Percentiles rank a stretch among this genome's conserved stretches.
phyloP scores from a whole-genome alignment of 2,888 invertebrate genomes.

The Ichneumoninae sp. region DNA sequence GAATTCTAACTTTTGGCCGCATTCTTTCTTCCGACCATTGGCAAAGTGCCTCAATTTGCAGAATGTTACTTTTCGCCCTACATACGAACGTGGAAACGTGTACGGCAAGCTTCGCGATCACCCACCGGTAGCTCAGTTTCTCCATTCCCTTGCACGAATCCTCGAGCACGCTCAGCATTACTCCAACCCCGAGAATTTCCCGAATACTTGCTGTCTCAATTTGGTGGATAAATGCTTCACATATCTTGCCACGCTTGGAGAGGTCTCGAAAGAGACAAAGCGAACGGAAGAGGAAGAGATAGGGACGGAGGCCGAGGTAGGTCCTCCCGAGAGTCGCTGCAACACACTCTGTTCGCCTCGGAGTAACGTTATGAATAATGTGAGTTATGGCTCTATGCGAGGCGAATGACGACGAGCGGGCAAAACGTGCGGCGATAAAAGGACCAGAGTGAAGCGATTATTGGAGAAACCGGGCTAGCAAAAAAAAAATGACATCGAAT shows the following conservation, averaged over 20 bases:
- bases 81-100: conserved; percentile 1
- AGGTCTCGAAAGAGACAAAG: conserved; percentile 44
- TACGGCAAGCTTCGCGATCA: background rate
- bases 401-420: conserved; percentile 18
- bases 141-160: conserved; percentile 14
- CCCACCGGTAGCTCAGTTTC: conserved; percentile 7
- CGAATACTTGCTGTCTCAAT: conserved; percentile 67
- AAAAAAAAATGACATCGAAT: background rate
- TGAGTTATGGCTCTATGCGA: conserved; percentile 37
- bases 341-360: conserved; percentile 10
- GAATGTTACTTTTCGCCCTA: conserved; percentile 11
- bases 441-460: conserved; percentile 3
- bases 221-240: conserved; percentile 67
- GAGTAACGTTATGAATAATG: conserved; percentile 56
- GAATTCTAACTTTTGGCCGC: background rate
- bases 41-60: background rate
- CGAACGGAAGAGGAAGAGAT: conserved; percentile 15
- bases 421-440: conserved; percentile 12
- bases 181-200: conserved; percentile 59
- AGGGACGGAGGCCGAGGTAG: conserved; percentile 23
- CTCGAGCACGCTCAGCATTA: conserved; percentile 57
- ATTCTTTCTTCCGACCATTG: background rate
- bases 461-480: background rate
- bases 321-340: conserved; percentile 33
- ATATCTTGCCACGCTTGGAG: conserved; percentile 56